Percentiles rank a stretch among this genome's conserved stretches.
phyloP scores from a whole-genome alignment of 2,797 vertebrate species.

The Sebastiscus albofasciatus region DNA sequence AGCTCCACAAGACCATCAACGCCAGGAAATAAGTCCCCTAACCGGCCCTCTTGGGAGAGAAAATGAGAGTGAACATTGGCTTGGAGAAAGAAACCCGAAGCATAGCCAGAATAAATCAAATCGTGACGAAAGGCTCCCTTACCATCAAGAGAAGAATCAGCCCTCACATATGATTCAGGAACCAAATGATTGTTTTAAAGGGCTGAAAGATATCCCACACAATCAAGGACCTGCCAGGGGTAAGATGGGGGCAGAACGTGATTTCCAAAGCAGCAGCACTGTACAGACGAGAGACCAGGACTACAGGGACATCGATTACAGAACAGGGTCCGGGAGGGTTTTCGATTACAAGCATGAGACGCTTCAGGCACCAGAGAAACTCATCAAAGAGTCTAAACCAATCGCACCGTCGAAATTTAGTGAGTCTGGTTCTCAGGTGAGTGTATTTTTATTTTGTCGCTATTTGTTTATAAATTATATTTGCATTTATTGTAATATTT shows the following conservation, averaged over 20 bases:
- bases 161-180: conserved; percentile 47
- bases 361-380: conserved; percentile 82
- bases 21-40: conserved; percentile 56
- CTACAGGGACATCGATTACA: conserved; percentile 96
- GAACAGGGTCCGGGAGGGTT: conserved; percentile 85
- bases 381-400: conserved; percentile 84
- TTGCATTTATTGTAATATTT: neutral
- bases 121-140: conserved; percentile 62
- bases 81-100: conserved; percentile 72
- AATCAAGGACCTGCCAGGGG: conserved; percentile 63
- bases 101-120: conserved; percentile 58
- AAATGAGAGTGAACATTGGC: conserved; percentile 76
- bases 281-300: conserved; percentile 91
- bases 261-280: conserved; percentile 86
- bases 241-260: conserved; percentile 61
- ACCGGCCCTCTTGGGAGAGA: conserved; percentile 67
- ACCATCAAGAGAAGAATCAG: conserved; percentile 71
- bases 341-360: conserved; percentile 91
- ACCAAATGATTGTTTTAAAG: conserved; percentile 71
- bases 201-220: conserved; percentile 64
- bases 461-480: neutral
- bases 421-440: conserved; percentile 82
- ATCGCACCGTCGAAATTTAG: conserved; percentile 74
- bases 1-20: conserved; percentile 60
- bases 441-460: conserved; percentile 5